phyloP scores from a whole-genome alignment of 2,113 vertebrate species.

The Ursus arctos region DNA sequence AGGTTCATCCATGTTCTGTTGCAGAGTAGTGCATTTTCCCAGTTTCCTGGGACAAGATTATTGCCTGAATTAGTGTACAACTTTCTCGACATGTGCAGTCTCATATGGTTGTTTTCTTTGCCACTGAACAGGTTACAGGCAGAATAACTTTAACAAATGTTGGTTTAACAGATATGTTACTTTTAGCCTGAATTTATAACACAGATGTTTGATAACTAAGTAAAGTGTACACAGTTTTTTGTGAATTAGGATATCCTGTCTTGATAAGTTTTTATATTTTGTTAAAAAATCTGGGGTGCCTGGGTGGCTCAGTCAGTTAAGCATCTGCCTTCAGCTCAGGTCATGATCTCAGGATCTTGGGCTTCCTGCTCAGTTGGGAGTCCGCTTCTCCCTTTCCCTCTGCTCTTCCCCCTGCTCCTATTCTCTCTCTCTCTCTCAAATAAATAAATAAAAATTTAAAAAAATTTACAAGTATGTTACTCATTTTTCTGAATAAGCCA shows the following conservation, averaged over 20 bases:
- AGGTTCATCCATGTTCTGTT: neutral
- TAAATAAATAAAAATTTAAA: neutral
- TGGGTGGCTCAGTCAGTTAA: neutral
- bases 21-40: neutral
- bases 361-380: neutral
- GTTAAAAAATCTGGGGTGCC: neutral
- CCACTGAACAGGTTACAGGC: neutral
- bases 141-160: neutral
- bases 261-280: constrained; percentile 38
- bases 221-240: neutral
- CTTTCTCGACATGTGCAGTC: neutral
- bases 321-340: neutral
- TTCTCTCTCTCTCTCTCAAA: neutral
- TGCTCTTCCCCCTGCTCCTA: neutral
- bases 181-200: constrained; percentile 21
- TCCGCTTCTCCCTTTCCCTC: neutral
- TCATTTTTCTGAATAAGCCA: constrained; percentile 39
- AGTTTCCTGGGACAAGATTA: neutral
- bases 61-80: neutral
- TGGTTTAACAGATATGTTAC: neutral
- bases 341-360: neutral
- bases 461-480: neutral
- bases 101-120: neutral
- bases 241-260: neutral
- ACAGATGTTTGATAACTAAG: constrained; percentile 46